Conservation (phyloP, 2,888 invertebrate species). For the Lithophane ornitopus region DNA sequence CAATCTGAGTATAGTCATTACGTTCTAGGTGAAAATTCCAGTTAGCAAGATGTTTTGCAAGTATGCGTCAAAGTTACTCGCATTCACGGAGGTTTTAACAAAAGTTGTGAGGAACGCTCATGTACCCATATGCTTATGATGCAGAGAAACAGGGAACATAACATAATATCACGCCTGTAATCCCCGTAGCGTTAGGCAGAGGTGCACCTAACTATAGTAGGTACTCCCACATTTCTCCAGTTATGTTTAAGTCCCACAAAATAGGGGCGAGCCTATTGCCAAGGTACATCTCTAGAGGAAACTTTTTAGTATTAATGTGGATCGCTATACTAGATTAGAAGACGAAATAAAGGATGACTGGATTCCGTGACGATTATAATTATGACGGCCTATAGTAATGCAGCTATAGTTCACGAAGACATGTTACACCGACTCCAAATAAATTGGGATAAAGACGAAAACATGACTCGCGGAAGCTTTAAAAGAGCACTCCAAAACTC, state of each 20-base stretch:
- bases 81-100: background rate
- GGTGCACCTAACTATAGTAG: no score
- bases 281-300: background rate
- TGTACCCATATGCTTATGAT: background rate
- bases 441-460: background rate
- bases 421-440: background rate
- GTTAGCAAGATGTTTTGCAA: background rate
- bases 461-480: background rate
- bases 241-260: no score
- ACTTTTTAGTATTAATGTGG: background rate
- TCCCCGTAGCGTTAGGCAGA: no score
- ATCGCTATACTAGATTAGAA: background rate
- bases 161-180: no score
- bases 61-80: background rate
- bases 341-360: background rate
- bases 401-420: background rate
- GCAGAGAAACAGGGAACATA: background rate
- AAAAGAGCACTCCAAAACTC: slow-evolving; percentile 8
- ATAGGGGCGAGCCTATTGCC: no score
- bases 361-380: background rate
- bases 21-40: background rate
- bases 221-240: no score
- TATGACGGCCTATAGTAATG: background rate
- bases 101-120: background rate
- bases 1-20: background rate